Evolutionary conservation across 2,888 invertebrate genomes (phyloP).

Genomic region (Tubulanus polymorphus): DNA sequence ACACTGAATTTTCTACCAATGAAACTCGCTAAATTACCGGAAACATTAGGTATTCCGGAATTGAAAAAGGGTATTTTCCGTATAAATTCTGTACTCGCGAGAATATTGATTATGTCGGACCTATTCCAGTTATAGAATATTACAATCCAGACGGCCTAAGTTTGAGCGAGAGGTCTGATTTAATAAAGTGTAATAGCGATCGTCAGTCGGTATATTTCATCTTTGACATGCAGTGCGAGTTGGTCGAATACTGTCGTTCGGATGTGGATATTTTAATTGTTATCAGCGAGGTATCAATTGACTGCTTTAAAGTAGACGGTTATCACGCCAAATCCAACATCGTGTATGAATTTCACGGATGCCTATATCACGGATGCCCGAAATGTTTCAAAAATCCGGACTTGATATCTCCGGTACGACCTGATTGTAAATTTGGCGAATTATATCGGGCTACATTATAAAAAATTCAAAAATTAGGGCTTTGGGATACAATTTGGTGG

Average conservation of each 20-base stretch:
- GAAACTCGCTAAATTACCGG: constrained; percentile 15
- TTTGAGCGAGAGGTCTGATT: constrained; percentile 3
- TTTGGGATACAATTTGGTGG: not conserved
- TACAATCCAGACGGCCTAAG: constrained; percentile 13
- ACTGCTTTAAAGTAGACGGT: not conserved
- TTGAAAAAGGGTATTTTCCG: constrained; percentile 19
- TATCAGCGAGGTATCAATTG: not conserved
- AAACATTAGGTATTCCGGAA: constrained; percentile 18
- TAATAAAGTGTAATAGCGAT: constrained; percentile 7
- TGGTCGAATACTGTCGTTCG: constrained; percentile 20
- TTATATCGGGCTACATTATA: not conserved
- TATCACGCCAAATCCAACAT: not conserved
- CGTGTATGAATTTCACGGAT: not conserved
- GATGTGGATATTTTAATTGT: constrained; percentile 19
- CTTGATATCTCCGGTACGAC: not conserved
- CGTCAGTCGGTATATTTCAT: not conserved
- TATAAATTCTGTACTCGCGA: constrained; percentile 19
- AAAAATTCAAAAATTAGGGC: not conserved
- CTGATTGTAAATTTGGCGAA: not conserved
- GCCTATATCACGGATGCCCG: not conserved
- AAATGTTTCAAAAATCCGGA: not conserved
- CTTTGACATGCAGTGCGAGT: constrained; percentile 23
- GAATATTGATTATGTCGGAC: constrained; percentile 16
- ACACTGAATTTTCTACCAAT: constrained; percentile 22
- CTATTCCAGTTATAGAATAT: constrained; percentile 11